Conservation (phyloP, 37 sponge, comb jelly and placozoan species). For the Petrosia ficiformis region DNA sequence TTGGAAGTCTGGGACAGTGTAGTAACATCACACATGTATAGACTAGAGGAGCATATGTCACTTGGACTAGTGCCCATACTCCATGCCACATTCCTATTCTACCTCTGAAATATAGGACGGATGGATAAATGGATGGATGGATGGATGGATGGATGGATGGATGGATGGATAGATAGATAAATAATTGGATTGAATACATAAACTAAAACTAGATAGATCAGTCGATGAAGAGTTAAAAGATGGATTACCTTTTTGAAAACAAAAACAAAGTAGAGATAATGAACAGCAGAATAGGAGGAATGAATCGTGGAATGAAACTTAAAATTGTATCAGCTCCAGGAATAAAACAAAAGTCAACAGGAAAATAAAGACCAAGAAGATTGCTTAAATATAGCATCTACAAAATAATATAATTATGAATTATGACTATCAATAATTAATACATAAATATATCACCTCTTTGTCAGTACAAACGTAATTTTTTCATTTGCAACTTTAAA, state of each 20-base stretch:
- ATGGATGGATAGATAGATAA: no score
- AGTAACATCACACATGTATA: conserved; percentile 56
- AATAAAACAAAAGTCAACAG: conserved; percentile 61
- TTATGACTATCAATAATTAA: neutral
- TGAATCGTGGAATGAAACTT: conserved; percentile 27
- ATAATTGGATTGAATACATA: no score
- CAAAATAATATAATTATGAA: neutral
- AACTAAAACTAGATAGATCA: no score
- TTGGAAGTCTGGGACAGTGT: conserved; percentile 26
- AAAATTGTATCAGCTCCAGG: conserved; percentile 26
- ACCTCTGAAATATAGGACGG: conserved; percentile 1
- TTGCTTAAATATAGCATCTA: conserved; percentile 58
- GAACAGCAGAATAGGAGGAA: conserved; percentile 22
- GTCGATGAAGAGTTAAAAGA: no score
- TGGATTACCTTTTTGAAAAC: neutral
- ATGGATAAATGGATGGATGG: no score
- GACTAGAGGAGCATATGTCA: conserved; percentile 52
- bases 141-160: no score
- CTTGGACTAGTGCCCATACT: conserved; percentile 38
- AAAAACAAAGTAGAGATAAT: conserved; percentile 11
- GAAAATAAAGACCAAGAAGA: conserved; percentile 58
- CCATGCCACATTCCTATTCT: conserved; percentile 43
- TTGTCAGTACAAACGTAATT: no score
- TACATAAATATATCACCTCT: neutral
- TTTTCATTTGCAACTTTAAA: no score